phyloP scores from a whole-genome alignment of 2,797 vertebrate species.

The Ctenopoma multispine region DNA sequence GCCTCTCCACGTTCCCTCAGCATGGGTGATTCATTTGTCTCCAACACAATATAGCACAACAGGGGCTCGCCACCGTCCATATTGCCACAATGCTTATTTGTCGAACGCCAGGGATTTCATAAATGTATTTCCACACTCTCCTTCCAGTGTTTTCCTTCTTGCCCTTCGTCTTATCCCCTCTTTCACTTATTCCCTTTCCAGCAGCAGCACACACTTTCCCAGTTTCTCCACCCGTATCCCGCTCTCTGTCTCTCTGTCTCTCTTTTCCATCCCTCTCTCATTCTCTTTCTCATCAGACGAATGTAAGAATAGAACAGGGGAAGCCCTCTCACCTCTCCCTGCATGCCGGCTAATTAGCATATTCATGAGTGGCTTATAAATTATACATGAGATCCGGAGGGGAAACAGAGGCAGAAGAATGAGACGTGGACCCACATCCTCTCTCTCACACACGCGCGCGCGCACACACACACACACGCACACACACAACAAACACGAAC shows the following conservation, averaged over 20 bases:
- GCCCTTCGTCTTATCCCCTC: slow-evolving; percentile 57
- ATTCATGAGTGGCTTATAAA: slow-evolving; percentile 86
- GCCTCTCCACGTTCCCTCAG: slow-evolving; percentile 73
- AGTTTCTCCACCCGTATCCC: slow-evolving; percentile 27
- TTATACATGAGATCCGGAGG: slow-evolving; percentile 88
- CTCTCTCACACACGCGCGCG: slow-evolving; percentile 27
- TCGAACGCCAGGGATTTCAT: slow-evolving; percentile 74
- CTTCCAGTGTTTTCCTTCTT: slow-evolving; percentile 64
- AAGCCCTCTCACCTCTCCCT: slow-evolving; percentile 89
- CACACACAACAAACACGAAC: too few relatives aligned
- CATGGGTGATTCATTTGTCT: slow-evolving; percentile 84
- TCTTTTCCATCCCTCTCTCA: slow-evolving; percentile 49
- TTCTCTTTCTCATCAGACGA: slow-evolving; percentile 78
- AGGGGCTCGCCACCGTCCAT: slow-evolving; percentile 72
- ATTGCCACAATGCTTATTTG: slow-evolving; percentile 80
- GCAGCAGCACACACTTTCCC: slow-evolving; percentile 47
- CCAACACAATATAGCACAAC: slow-evolving; percentile 78
- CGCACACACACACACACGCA: slow-evolving; percentile 7
- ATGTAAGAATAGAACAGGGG: slow-evolving; percentile 88
- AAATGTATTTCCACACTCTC: slow-evolving; percentile 72
- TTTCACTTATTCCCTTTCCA: slow-evolving; percentile 57
- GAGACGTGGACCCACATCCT: slow-evolving; percentile 71
- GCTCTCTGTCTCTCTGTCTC: slow-evolving; percentile 45
- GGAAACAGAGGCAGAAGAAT: slow-evolving; percentile 83
- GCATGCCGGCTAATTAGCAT: slow-evolving; percentile 85